These are phyloP conservation scores for Ephestia elutella DNA, from an alignment of 1,140 invertebrate genomes.

Conservation along the genomic window DNA sequence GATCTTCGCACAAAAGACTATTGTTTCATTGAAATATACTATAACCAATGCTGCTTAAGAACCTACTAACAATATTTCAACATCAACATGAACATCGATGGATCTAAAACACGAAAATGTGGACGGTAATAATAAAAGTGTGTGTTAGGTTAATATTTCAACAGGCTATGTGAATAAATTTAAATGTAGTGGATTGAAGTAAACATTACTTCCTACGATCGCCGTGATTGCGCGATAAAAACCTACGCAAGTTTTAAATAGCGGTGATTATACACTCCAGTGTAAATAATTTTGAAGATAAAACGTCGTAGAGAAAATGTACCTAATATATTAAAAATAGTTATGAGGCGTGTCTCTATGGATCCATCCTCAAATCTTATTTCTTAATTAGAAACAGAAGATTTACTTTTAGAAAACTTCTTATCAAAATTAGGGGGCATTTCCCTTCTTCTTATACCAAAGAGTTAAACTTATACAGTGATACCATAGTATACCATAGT, in stretches of 20 bases:
- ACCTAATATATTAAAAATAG: too few species aligned
- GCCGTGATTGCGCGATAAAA: constrained; percentile 14
- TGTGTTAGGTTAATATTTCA: constrained; percentile 27
- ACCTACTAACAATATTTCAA: constrained; percentile 4
- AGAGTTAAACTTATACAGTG: too few species aligned
- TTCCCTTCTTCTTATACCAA: too few species aligned
- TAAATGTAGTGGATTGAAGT: constrained; percentile 28
- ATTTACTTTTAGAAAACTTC: too few species aligned
- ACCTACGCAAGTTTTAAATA: constrained; percentile 26
- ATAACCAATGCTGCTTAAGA: neutral
- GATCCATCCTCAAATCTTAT: too few species aligned
- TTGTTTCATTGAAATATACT: neutral
- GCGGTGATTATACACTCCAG: constrained; percentile 28
- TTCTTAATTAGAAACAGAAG: too few species aligned
- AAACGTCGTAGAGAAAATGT: neutral
- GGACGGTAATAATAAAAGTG: neutral
- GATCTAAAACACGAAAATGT: neutral
- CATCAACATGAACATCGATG: neutral
- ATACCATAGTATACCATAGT: too few species aligned
- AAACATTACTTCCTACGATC: constrained; percentile 22
- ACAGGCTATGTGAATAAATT: constrained; percentile 24
- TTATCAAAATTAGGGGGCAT: too few species aligned
- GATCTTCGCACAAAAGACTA: neutral
- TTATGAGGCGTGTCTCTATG: too few species aligned
- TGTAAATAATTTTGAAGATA: constrained; percentile 2